Percentiles rank a stretch among this genome's conserved stretches.
phyloP scores from a whole-genome alignment of 2,888 invertebrate genomes.

The Muschampia plurimacula region DNA sequence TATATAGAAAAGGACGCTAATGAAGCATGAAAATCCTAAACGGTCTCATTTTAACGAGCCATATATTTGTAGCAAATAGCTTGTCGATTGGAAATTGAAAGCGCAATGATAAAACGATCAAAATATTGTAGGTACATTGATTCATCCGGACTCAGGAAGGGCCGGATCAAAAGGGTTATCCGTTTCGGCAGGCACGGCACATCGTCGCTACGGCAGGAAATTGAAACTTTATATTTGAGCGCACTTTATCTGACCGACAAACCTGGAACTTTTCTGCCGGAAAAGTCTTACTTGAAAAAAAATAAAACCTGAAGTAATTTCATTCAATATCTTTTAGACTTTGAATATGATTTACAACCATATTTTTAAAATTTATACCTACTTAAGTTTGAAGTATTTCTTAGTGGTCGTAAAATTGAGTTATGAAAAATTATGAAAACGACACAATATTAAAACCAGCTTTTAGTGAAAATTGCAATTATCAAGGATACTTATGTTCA shows the following conservation, averaged over 20 bases:
- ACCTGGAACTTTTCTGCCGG: constrained; percentile 66
- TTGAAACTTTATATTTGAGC: constrained; percentile 84
- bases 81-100: constrained; percentile 35
- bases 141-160: constrained; percentile 47
- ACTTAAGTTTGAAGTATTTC: too few relatives aligned
- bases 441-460: too few relatives aligned
- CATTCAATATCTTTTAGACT: constrained; percentile 46
- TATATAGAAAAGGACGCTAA: background rate
- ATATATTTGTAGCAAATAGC: background rate
- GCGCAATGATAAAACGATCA: constrained; percentile 48
- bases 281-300: constrained; percentile 73
- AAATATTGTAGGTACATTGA: constrained; percentile 42
- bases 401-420: too few relatives aligned
- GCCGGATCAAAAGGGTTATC: constrained; percentile 61
- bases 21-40: background rate
- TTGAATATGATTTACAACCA: background rate
- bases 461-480: too few relatives aligned
- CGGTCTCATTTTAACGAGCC: background rate
- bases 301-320: constrained; percentile 68
- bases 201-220: constrained; percentile 63
- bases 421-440: too few relatives aligned
- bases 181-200: constrained; percentile 67
- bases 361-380: background rate
- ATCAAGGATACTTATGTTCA: too few relatives aligned
- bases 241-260: constrained; percentile 75